Base-by-base conservation (phyloP, 2,797 vertebrate genomes). In the Onychomys leucogaster region DNA sequence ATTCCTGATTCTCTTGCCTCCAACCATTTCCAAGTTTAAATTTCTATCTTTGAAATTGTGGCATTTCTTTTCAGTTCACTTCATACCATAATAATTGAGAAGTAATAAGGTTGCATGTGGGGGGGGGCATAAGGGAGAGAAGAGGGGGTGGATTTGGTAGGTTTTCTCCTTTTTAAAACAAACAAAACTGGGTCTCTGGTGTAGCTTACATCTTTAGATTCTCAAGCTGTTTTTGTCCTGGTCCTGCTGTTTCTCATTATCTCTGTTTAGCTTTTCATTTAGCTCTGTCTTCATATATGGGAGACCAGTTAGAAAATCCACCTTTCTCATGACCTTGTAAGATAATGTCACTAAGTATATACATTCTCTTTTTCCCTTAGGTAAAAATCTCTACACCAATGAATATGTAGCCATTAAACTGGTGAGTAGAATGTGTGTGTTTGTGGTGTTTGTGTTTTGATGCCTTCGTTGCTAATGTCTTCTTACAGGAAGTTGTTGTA, bases 381-480 rank as follows among this genome's bases (percentile, higher is more conserved):
- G 99, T 98, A 99, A 99, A 99, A 99, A 99, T 98, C 99, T 99
- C 98, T 99, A 99, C 99, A 99, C 99, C 98, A 99, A 99, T 96
- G 99, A 99, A 98, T 99, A 99, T 98, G 99, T 99, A 99, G 99
- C 99, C 96, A 99, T 99, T 98, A 99, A 99, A 99, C 99, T 99
- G 99, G 99, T 99, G 98, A 99, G 99, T 99, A 97, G 80, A 94
- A 95, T 90, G 59, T 97, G 52, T 94, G 82, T 97, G 59, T 96
- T 96, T 96, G 57, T 95, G 85, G 63, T 94, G 41, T 84, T 94
- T 94, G 78, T 89, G 59, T 90, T 83, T 92, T 84, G 75, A 34
- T 93, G 49, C 52, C 90, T 43, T 96, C 57, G 65, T 34, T 37
- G 63, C 84, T 95, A 67, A 27, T 76, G 61, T 71, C 52, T 89